These are phyloP conservation scores for Diorhabda carinulata DNA, from an alignment of 1,140 invertebrate genomes.

Conservation along the genomic window DNA sequence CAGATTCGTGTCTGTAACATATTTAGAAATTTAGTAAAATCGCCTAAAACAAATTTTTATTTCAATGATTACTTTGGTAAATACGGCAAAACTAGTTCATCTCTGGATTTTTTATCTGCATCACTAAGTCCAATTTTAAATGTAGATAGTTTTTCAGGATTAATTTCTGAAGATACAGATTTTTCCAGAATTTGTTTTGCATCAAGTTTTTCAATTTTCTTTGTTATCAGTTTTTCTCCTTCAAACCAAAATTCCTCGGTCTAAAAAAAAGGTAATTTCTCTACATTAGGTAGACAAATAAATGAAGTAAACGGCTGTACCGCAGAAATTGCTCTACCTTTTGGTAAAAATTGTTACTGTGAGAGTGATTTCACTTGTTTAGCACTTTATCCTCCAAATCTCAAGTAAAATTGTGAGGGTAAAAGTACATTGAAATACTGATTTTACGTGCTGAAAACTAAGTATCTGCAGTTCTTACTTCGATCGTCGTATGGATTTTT, in stretches of 20 bases:
- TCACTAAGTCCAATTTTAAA: constrained; percentile 58
- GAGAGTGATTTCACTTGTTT: too few species aligned
- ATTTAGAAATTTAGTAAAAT: background rate
- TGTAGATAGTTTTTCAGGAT: constrained; percentile 52
- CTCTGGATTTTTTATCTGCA: constrained; percentile 52
- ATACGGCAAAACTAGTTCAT: constrained; percentile 55
- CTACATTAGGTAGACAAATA: too few species aligned
- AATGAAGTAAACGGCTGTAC: too few species aligned
- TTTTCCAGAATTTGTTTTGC: constrained; percentile 44
- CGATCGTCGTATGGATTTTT: too few species aligned
- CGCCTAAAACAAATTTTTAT: constrained; percentile 9
- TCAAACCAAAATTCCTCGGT: constrained; percentile 50
- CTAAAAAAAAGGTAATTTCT: constrained; percentile 18
- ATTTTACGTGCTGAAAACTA: too few species aligned
- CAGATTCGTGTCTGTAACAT: background rate
- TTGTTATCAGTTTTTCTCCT: constrained; percentile 46
- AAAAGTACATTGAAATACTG: too few species aligned
- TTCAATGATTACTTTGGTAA: constrained; percentile 38
- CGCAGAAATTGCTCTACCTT: too few species aligned
- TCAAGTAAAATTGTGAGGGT: too few species aligned
- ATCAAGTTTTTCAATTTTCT: constrained; percentile 46
- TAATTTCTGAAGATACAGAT: constrained; percentile 35
- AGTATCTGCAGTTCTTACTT: too few species aligned
- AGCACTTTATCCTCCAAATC: too few species aligned
- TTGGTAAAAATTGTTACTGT: too few species aligned